These are phyloP conservation scores for Onychostoma macrolepis DNA, from an alignment of 2,113 vertebrate genomes.

Conservation along the genomic window DNA sequence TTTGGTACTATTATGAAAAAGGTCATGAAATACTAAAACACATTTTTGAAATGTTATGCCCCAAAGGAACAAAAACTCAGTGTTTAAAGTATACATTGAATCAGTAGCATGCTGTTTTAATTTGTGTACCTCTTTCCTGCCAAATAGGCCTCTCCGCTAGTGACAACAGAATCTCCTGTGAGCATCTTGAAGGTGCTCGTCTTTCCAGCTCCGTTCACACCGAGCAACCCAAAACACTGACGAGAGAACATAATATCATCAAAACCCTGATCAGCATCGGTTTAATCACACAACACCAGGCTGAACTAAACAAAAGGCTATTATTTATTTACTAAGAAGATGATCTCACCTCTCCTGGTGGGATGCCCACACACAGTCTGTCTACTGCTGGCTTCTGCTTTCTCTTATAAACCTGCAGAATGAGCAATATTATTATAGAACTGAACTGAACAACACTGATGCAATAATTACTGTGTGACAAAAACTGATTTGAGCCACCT, in stretches of 20 bases:
- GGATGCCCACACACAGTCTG: slow-evolving; percentile 95
- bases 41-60: neutral
- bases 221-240: slow-evolving; percentile 96
- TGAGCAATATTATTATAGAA: neutral
- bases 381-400: slow-evolving; percentile 97
- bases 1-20: neutral
- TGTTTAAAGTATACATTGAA: neutral
- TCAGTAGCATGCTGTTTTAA: neutral
- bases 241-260: slow-evolving; percentile 27
- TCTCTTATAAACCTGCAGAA: slow-evolving; percentile 87
- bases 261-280: neutral
- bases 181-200: slow-evolving; percentile 99
- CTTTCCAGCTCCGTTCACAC: slow-evolving; percentile 97
- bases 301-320: neutral
- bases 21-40: neutral
- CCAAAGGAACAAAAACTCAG: neutral
- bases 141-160: slow-evolving; percentile 91
- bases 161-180: slow-evolving; percentile 92
- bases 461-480: neutral
- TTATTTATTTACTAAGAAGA: neutral
- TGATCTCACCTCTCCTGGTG: slow-evolving; percentile 90
- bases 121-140: slow-evolving; percentile 88
- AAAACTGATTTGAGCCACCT: neutral
- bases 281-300: neutral
- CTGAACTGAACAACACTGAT: neutral